Evolutionary conservation across 2,888 invertebrate genomes (phyloP).

Genomic region (Drepanosiphum platanoidis): DNA sequence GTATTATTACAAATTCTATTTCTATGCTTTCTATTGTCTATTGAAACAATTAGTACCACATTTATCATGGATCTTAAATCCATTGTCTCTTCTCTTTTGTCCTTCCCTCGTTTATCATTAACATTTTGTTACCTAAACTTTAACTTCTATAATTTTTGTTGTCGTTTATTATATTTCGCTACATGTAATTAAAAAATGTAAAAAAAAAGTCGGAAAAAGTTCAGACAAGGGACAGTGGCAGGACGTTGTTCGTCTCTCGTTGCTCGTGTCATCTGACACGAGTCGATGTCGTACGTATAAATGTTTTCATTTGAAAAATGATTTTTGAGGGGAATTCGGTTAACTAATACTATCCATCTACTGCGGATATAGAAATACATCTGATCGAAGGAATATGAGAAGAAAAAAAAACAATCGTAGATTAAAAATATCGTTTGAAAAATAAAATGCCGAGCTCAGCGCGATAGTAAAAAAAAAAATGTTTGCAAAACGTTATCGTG

Average conservation of each 20-base stretch:
- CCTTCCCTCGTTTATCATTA: not conserved
- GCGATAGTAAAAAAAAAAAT: not conserved
- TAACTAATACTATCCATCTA: not conserved
- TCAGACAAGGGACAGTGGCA: not conserved
- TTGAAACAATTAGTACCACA: constrained; percentile 20
- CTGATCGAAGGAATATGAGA: not conserved
- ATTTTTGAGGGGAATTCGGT: not conserved
- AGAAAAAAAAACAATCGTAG: not conserved
- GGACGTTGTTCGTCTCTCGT: not conserved
- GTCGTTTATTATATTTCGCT: not conserved
- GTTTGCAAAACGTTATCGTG: not conserved
- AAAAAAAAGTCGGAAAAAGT: not conserved
- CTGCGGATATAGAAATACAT: not conserved
- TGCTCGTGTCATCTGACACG: not conserved
- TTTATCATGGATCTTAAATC: constrained; percentile 6
- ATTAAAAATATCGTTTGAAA: not conserved
- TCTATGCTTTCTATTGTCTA: not conserved
- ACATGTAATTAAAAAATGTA: not conserved
- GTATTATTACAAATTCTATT: not conserved
- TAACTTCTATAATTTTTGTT: not conserved
- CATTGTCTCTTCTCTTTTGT: constrained; percentile 1
- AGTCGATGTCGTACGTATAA: not conserved
- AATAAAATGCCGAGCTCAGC: not conserved
- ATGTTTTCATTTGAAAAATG: not conserved
- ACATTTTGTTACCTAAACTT: constrained; percentile 15